Base-by-base conservation (phyloP, 1,140 invertebrate genomes). In the Pseudomyrmex dendroicus region DNA sequence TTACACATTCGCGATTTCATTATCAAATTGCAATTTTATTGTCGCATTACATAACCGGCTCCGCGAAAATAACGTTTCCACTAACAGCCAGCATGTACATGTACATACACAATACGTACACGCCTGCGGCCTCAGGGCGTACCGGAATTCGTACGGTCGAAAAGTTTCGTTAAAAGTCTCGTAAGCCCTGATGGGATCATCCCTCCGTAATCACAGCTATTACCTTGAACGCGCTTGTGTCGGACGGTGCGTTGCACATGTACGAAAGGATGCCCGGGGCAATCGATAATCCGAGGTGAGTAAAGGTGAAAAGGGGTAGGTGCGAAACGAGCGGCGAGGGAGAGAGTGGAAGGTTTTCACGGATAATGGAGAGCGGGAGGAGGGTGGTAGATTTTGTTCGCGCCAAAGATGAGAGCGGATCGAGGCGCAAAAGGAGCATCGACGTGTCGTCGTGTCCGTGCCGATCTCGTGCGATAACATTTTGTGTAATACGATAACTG, bases 251-350 rank as follows among this genome's bases (percentile, higher is more conserved):
- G 72, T 44, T 63, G 73, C 74, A 72, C 77, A 82, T 67, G 62
- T 74, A 73, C 66, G 68, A 85, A 83, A 78, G 73, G 86, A 25
- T 78, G 87, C 86, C 84, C 59, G 48, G 73, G 83, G 86, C 84
- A 78, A 89, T 89, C 87, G 87, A 89, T 89, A 89, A 86, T 89
- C 73, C 87, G 87, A 84, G 74, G 80, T 66, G 80, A 84, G 84
- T 86, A 89, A 89, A 89, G 87, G 87, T 84, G 84, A 86, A 86
- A 80, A 89, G 84, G 86, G 89, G 88, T 87, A 89, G 84, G 89
- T 84, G 89, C 64, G 89, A 90, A 89, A 82, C 74, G 78, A 84
- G 73, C 52, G 84, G 66, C n/a, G 80, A 86, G 86, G 82, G 84
- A 56, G 84, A 82, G 84, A 82, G 82, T 52, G 85, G 73, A 88